Evolutionary conservation across 2,113 vertebrate species (phyloP).

Genomic region (Dermatemys mawii): DNA sequence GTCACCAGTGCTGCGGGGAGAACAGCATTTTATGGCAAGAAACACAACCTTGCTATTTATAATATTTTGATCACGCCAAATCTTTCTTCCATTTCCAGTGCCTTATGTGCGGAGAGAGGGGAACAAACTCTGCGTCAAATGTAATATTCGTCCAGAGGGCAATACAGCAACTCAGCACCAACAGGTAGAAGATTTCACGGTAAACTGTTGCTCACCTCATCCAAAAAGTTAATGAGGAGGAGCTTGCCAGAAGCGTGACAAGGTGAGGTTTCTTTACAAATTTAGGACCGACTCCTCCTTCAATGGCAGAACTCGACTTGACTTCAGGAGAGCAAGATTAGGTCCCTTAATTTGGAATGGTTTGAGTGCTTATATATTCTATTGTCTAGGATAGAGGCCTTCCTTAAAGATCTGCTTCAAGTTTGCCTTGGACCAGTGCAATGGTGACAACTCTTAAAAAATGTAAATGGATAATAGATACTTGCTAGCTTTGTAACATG

Average conservation of each 20-base stretch:
- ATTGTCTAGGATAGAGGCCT: not conserved
- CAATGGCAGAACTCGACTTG: not conserved
- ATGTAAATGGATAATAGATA: not conserved
- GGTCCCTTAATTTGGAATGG: not conserved
- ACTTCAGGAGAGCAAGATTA: not conserved
- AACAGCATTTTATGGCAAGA: not conserved
- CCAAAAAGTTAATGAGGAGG: not conserved
- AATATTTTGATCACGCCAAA: not conserved
- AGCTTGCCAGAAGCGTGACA: too few species aligned
- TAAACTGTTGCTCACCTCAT: not conserved
- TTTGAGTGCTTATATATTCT: not conserved
- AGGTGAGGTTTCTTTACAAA: not conserved
- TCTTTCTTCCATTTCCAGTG: not conserved
- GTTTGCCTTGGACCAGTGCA: not conserved
- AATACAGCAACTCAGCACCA: not conserved
- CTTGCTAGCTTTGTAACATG: not conserved
- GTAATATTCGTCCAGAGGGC: not conserved
- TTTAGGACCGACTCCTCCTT: not conserved
- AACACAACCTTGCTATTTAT: not conserved
- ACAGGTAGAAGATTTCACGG: not conserved
- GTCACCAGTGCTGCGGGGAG: not conserved
- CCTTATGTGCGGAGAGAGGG: accelerated
- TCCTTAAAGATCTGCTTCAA: not conserved
- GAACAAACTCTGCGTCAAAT: not conserved
- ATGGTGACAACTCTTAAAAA: not conserved